Evolutionary conservation across 2,888 invertebrate genomes (phyloP).

Genomic region (Neelides folsomi): DNA sequence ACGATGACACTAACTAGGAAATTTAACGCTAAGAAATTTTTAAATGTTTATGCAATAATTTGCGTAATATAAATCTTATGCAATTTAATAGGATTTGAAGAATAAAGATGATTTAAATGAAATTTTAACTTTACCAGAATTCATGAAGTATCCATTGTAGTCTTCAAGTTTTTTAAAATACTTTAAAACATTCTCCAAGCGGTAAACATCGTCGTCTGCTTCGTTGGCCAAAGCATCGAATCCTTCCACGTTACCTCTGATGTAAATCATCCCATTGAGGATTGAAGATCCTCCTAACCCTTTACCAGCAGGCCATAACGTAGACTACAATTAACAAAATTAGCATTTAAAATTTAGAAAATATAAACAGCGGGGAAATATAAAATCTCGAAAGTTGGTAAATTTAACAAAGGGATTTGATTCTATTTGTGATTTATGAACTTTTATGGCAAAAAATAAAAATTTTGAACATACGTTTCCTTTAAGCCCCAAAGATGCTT

Average conservation of each 20-base stretch:
- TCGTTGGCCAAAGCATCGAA: slow-evolving; percentile 21
- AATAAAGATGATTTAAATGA: no score
- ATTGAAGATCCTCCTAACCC: slow-evolving; percentile 16
- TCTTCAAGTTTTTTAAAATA: slow-evolving; percentile 16
- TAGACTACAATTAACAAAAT: slow-evolving; percentile 2
- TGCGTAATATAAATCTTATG: no score
- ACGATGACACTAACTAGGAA: no score
- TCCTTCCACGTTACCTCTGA: slow-evolving; percentile 22
- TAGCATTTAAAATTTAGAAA: no score
- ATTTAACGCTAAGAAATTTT: no score
- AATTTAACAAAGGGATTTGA: no score
- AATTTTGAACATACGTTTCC: neutral
- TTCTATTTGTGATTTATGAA: no score
- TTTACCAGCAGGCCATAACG: slow-evolving; percentile 8
- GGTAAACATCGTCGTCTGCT: slow-evolving; percentile 16
- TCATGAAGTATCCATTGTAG: slow-evolving; percentile 21
- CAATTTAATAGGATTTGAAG: no score
- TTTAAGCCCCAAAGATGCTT: slow-evolving; percentile 2
- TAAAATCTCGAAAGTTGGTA: no score
- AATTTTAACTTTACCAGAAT: slow-evolving; percentile 7
- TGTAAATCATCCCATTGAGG: slow-evolving; percentile 21
- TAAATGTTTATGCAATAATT: no score
- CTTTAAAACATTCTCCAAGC: slow-evolving; percentile 1
- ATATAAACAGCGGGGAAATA: no score
- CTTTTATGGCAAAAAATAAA: no score